Evolutionary conservation across 2,797 vertebrate genomes (phyloP).

Genomic region (Arnoldichthys spilopterus): DNA sequence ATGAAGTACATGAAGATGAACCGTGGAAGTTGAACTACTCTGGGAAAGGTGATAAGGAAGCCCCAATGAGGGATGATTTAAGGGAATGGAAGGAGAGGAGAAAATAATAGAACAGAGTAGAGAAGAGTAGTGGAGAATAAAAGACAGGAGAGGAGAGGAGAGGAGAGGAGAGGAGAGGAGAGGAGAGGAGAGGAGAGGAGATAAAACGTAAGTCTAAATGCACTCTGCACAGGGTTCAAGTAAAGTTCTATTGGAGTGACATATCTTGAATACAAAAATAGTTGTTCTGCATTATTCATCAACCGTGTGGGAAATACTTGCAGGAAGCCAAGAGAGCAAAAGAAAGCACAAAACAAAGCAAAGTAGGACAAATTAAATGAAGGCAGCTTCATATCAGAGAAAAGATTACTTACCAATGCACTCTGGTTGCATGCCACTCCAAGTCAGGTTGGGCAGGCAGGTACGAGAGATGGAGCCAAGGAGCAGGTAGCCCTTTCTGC

Average conservation of each 20-base stretch:
- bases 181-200: not conserved
- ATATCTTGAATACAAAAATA: conserved; percentile 26
- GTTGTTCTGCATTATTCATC: conserved; percentile 17
- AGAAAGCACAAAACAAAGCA: not conserved
- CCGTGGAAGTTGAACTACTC: no score
- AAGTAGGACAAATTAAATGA: not conserved
- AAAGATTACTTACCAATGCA: conserved; percentile 86
- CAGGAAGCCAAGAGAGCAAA: conserved; percentile 15
- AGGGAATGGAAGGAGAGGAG: no score
- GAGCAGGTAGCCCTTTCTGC: conserved; percentile 94
- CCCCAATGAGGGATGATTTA: no score
- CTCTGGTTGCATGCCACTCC: conserved; percentile 93
- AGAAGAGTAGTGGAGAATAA: conserved; percentile 9
- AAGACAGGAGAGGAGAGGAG: conserved; percentile 5
- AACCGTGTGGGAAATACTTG: not conserved
- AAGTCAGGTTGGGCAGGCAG: conserved; percentile 95
- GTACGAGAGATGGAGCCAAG: conserved; percentile 96
- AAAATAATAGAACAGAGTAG: no score
- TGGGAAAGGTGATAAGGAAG: no score
- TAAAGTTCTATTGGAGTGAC: conserved; percentile 51
- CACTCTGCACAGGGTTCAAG: not conserved
- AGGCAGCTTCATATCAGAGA: conserved; percentile 69
- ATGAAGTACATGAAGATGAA: no score
- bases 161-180: conserved; percentile 39
- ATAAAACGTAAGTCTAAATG: not conserved